Evolutionary conservation across 2,888 invertebrate species (phyloP).

Genomic region (Acleris emargana): DNA sequence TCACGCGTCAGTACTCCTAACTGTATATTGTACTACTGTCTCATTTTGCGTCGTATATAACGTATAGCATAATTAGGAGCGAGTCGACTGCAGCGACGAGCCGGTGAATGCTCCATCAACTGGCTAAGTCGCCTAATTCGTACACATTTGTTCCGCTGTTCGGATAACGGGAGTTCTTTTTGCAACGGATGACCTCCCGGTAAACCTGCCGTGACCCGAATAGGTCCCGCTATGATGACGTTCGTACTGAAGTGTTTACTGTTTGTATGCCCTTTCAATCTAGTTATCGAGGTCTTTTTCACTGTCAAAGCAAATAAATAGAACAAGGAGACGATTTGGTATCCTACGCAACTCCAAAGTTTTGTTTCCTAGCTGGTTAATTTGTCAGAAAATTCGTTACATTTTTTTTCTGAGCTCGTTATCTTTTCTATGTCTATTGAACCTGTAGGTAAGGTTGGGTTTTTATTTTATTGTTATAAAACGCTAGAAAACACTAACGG

Average conservation of each 20-base stretch:
- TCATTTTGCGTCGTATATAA: conserved; percentile 21
- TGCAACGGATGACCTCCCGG: conserved; percentile 46
- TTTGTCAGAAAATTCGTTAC: too few relatives aligned
- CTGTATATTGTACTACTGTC: conserved; percentile 26
- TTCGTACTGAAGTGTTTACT: not conserved
- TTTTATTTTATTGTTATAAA: too few relatives aligned
- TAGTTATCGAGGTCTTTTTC: too few relatives aligned
- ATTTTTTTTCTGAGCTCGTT: too few relatives aligned
- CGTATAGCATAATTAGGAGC: conserved; percentile 20
- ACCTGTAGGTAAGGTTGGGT: too few relatives aligned
- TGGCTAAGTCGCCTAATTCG: conserved; percentile 50
- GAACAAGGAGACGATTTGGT: too few relatives aligned
- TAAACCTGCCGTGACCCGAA: conserved; percentile 41
- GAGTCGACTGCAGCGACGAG: conserved; percentile 32
- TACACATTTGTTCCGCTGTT: conserved; percentile 55
- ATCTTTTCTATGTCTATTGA: too few relatives aligned
- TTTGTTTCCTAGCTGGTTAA: too few relatives aligned
- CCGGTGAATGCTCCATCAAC: conserved; percentile 42
- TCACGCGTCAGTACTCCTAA: conserved; percentile 30
- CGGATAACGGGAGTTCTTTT: conserved; percentile 50
- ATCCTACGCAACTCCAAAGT: too few relatives aligned
- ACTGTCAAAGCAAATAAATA: too few relatives aligned
- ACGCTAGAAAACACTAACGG: too few relatives aligned
- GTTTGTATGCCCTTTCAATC: conserved; percentile 16
- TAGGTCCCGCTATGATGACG: conserved; percentile 32